Evolutionary conservation across 2,113 vertebrate genomes (phyloP).

Genomic region (Cyphomyrus plagiostoma): DNA sequence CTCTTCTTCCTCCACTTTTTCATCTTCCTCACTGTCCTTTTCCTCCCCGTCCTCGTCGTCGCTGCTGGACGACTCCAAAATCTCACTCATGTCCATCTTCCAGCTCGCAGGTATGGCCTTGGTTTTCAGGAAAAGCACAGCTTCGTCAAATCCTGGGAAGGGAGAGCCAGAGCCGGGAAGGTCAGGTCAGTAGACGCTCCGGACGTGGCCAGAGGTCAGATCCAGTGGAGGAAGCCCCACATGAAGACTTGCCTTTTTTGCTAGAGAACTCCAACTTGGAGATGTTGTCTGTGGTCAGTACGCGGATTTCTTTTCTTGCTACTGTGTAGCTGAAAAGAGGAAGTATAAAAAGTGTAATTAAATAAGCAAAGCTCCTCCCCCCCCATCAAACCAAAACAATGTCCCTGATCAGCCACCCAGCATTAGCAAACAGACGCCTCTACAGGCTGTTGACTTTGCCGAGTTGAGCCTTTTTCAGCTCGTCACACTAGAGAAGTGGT

Average conservation of each 20-base stretch:
- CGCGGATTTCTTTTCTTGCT: constrained; percentile 76
- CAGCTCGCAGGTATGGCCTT: constrained; percentile 74
- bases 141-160: constrained; percentile 72
- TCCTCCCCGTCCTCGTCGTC: constrained; percentile 77
- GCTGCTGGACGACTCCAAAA: constrained; percentile 91
- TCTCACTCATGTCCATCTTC: constrained; percentile 98
- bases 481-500: not conserved
- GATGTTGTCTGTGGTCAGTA: constrained; percentile 61
- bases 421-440: not conserved
- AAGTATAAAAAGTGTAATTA: not conserved
- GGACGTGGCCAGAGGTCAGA: not conserved
- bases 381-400: not conserved
- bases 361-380: not conserved
- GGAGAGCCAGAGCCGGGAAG: constrained; percentile 19
- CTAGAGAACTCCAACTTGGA: constrained; percentile 65
- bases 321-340: constrained; percentile 69
- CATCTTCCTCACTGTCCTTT: constrained; percentile 70
- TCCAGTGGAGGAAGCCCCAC: not conserved
- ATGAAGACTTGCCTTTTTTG: constrained; percentile 70
- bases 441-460: not conserved
- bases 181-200: not conserved
- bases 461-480: no score
- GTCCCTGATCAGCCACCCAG: not conserved
- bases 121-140: constrained; percentile 65
- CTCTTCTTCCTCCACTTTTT: constrained; percentile 65